Evolutionary conservation across 2,888 invertebrate genomes (phyloP), one percentile per base, ranked within the genome.

Genomic region (Temnothorax ravouxi): DNA sequence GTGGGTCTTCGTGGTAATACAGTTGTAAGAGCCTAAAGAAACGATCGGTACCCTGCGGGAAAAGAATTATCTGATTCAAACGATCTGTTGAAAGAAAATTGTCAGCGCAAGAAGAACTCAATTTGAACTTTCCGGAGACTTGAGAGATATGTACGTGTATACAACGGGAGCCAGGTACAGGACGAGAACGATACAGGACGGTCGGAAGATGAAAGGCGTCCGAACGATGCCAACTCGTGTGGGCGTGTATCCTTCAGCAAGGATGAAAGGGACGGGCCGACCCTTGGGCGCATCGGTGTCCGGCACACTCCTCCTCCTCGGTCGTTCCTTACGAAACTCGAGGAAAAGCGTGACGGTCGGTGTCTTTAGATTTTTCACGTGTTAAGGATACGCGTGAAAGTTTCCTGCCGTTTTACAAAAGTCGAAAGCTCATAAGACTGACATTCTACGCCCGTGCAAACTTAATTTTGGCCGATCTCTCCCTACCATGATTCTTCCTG

Each of bases 191-290:
- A 54, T 54, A 82, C 76, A 87, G 79, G 72, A 82, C 56, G 64
- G 44, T 34, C 56, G 61, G 41, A 44, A 87, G 85, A 81, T 84
- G 79, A 84, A 86, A 87, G 90, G 82, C 83, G 76, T 71, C 82
- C 86, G 71, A 83, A 74, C 77, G 67, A 79, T 56, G 67, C 61
- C 59, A 29, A 38, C 79, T 69, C 74, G 67, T 64, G 88, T 85
- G 86, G 91, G 91, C 88, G 89, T 91, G 84, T 89, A 88, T 87
- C 87, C 90, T 86, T 84, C 84, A 79, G 81, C 71, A 82, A 80
- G 86, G 91, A 89, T 91, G 86, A 91, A 91, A 91, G 88, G 85
- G 38, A 80, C 85, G 67, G 64, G 25, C 86, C 89, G 86, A 81
- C 85, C 77, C 80, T 86, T 84, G 84, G 82, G 61, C 77, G 71